phyloP scores from a whole-genome alignment of 2,113 vertebrate genomes.

The Elgaria multicarinata region DNA sequence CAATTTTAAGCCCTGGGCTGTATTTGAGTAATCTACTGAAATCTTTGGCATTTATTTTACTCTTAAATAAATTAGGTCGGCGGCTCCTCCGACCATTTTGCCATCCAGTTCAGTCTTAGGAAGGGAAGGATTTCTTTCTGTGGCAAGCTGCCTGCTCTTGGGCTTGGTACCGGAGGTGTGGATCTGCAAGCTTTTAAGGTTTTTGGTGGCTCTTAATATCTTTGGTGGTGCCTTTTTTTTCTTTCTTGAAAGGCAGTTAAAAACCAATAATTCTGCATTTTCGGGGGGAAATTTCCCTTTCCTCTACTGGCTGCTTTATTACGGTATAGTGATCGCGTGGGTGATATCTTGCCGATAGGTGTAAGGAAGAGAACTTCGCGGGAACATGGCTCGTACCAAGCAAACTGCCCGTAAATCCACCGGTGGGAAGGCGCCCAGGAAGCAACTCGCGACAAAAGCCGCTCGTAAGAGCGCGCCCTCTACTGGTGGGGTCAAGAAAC shows the following conservation, averaged over 20 bases:
- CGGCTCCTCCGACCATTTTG: conserved; percentile 9
- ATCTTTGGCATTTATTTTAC: conserved; percentile 44
- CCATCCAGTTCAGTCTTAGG: conserved; percentile 20
- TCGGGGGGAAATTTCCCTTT: background rate
- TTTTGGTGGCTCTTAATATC: background rate
- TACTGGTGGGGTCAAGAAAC: conserved; percentile 83
- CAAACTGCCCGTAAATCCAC: conserved; percentile 82
- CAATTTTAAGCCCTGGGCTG: background rate
- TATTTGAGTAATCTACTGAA: conserved; percentile 22
- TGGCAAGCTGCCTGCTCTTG: background rate
- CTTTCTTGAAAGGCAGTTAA: background rate
- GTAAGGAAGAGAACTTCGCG: conserved; percentile 67
- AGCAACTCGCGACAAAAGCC: conserved; percentile 81
- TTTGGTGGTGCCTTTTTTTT: background rate
- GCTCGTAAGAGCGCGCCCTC: conserved; percentile 83
- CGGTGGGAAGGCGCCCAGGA: conserved; percentile 79
- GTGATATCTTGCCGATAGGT: conserved; percentile 62
- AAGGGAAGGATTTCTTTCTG: background rate
- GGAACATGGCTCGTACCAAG: conserved; percentile 81
- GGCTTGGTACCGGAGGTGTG: conserved; percentile 18
- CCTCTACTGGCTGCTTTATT: background rate
- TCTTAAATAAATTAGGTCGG: conserved; percentile 32
- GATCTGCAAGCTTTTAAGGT: conserved; percentile 32
- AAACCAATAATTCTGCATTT: background rate
- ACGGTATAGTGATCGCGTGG: conserved; percentile 8